A percentile compares a stretch with the other conserved stretches of the same genome.
Conservation (phyloP, 2,113 vertebrate species). For the Atlantisia rogersi region DNA sequence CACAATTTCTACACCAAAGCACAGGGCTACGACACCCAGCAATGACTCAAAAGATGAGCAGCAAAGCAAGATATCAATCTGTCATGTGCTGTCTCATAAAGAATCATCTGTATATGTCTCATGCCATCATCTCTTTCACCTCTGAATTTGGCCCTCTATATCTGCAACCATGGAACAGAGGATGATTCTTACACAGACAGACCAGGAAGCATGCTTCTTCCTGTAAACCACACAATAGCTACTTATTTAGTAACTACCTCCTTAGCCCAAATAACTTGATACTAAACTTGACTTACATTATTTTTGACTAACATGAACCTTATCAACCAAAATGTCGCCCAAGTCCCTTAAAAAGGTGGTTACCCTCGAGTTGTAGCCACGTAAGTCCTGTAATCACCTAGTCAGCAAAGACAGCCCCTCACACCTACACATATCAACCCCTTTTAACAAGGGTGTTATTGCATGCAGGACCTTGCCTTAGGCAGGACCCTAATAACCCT, state of each 20-base stretch:
- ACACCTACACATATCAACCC: not conserved
- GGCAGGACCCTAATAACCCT: not conserved
- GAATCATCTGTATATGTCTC: not conserved
- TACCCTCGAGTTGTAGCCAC: not conserved
- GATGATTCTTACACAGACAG: not conserved
- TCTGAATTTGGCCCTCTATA: not conserved
- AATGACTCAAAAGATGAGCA: not conserved
- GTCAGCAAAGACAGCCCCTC: not conserved
- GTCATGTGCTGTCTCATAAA: not conserved
- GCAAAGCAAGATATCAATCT: not conserved
- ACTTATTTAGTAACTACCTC: not conserved
- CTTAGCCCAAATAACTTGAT: not conserved
- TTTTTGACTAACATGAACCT: not conserved
- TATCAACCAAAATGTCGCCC: not conserved
- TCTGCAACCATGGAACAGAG: not conserved
- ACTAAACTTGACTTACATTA: not conserved
- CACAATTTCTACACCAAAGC: not conserved
- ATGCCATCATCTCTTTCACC: not conserved
- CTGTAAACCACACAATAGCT: not conserved
- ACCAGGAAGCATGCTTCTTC: not conserved
- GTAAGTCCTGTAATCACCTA: not conserved
- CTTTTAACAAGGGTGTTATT: not conserved
- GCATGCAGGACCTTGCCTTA: not conserved
- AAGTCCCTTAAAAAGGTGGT: not conserved
- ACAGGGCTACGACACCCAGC: not conserved